A percentile compares a stretch with the other conserved stretches of the same genome.
These are phyloP conservation scores for Fukomys damarensis DNA, from an alignment of 2,113 vertebrate genomes.

Conservation along the genomic window DNA sequence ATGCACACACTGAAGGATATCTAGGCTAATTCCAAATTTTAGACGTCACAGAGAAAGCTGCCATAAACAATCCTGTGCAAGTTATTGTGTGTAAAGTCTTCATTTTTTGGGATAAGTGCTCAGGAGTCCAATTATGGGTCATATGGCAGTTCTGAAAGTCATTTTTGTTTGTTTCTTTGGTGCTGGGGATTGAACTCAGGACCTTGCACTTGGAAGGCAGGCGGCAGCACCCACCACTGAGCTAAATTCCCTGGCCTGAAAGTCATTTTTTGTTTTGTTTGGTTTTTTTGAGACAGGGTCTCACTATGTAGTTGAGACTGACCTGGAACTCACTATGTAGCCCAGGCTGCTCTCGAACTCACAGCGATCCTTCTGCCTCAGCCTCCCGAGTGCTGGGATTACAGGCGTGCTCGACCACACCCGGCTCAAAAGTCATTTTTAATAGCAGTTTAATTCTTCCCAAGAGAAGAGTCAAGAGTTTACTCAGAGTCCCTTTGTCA, in stretches of 20 bases:
- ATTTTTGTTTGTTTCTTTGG: not conserved
- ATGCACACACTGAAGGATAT: not conserved
- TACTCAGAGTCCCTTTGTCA: not conserved
- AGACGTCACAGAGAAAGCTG: not conserved
- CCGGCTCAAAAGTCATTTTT: slow-evolving; percentile 54
- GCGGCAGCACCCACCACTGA: too few relatives aligned
- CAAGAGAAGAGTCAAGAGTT: not conserved
- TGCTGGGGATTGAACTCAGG: too few relatives aligned
- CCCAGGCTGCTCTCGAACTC: too few relatives aligned
- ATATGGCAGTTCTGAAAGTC: not conserved
- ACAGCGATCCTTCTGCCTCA: too few relatives aligned
- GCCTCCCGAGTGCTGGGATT: too few relatives aligned
- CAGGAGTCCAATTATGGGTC: not conserved
- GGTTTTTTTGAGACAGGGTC: too few relatives aligned
- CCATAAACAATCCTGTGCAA: not conserved
- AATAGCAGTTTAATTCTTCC: slow-evolving; percentile 23
- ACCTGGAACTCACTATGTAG: too few relatives aligned
- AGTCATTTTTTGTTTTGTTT: slow-evolving; percentile 59
- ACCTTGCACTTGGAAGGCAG: too few relatives aligned
- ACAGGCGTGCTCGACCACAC: too few relatives aligned
- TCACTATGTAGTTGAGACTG: too few relatives aligned
- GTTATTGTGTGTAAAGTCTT: not conserved
- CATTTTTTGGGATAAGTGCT: not conserved
- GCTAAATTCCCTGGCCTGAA: not conserved
- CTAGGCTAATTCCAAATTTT: not conserved